Evolutionary conservation across 2,888 invertebrate genomes (phyloP).

Genomic region (Erebia ligea): DNA sequence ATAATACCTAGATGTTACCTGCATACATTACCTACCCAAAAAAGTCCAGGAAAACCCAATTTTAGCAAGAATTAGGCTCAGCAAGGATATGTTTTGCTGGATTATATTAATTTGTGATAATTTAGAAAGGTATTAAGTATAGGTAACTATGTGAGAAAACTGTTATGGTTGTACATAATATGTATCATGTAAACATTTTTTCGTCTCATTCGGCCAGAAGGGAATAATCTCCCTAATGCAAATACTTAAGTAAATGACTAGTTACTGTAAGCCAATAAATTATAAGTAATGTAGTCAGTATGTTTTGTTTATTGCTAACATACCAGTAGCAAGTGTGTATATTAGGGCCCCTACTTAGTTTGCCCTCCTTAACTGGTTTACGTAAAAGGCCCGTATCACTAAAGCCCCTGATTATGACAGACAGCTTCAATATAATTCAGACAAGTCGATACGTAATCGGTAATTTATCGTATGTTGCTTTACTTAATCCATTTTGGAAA

Average conservation of each 20-base stretch:
- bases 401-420: conserved; percentile 66
- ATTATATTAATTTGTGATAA: too few relatives aligned
- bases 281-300: background rate
- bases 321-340: conserved; percentile 18
- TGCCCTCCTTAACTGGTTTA: conserved; percentile 46
- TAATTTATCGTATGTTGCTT: background rate
- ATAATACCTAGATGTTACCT: background rate
- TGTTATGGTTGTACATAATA: background rate
- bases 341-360: conserved; percentile 20
- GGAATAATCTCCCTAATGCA: background rate
- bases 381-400: conserved; percentile 49
- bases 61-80: too few relatives aligned
- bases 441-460: conserved; percentile 37
- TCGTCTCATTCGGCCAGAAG: background rate
- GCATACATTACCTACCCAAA: background rate
- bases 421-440: conserved; percentile 58
- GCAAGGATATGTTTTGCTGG: too few relatives aligned
- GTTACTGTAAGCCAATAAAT: background rate
- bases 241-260: too few relatives aligned
- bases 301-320: conserved; percentile 2
- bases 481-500: conserved; percentile 7
- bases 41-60: background rate
- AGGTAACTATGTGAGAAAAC: too few relatives aligned
- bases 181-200: background rate
- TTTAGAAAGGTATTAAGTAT: too few relatives aligned